These are phyloP conservation scores for Phocides pigmalion DNA, from an alignment of 1,140 invertebrate species.

Conservation along the genomic window DNA sequence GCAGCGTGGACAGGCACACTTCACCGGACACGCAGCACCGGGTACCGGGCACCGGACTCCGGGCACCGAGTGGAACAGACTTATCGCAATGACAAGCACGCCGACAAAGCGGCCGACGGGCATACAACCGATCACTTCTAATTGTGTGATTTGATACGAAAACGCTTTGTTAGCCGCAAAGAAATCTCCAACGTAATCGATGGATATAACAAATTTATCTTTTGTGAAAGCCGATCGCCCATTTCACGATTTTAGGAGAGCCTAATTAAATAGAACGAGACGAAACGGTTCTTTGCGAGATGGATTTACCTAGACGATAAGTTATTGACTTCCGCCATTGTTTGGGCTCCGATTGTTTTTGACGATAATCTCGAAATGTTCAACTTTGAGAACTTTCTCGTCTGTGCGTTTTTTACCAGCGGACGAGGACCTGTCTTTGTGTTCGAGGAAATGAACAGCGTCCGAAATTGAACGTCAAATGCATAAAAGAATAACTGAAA, in stretches of 20 bases:
- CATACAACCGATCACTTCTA: constrained; percentile 72
- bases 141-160: constrained; percentile 81
- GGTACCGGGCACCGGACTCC: too few relatives aligned
- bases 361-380: constrained; percentile 46
- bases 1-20: constrained; percentile 10
- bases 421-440: neutral
- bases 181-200: constrained; percentile 75
- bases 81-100: constrained; percentile 59
- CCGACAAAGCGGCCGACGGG: constrained; percentile 73
- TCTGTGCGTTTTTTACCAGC: constrained; percentile 5
- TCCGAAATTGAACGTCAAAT: neutral
- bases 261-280: constrained; percentile 69
- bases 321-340: constrained; percentile 44
- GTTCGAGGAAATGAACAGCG: neutral
- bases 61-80: constrained; percentile 49
- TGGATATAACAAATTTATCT: constrained; percentile 77
- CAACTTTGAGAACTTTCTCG: constrained; percentile 24
- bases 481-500: constrained; percentile 1
- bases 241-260: constrained; percentile 61
- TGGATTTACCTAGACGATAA: constrained; percentile 38
- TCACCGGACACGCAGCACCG: too few relatives aligned
- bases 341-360: constrained; percentile 50
- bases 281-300: constrained; percentile 48
- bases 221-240: constrained; percentile 62
- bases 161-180: constrained; percentile 73